These are phyloP conservation scores for Zophobas atratus DNA, from an alignment of 1,140 invertebrate genomes.

Conservation along the genomic window DNA sequence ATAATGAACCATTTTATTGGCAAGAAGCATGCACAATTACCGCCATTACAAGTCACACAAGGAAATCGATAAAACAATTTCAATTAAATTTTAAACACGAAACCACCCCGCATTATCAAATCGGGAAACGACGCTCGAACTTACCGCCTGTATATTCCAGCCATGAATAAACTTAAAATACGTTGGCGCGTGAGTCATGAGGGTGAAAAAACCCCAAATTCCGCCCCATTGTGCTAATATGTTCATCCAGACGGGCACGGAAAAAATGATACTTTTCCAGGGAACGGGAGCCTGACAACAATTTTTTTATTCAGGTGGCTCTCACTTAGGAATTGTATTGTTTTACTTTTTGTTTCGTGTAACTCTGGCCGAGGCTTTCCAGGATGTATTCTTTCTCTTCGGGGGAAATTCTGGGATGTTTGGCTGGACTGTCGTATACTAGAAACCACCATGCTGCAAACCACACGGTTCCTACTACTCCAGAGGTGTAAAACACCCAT, in stretches of 20 bases:
- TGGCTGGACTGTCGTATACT: conserved; percentile 78
- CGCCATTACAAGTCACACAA: neutral
- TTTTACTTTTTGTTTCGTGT: conserved; percentile 67
- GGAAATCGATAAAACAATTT: conserved; percentile 47
- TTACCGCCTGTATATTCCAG: conserved; percentile 84
- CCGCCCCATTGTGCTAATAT: conserved; percentile 84
- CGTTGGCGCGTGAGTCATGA: conserved; percentile 88
- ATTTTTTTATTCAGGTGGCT: conserved; percentile 1
- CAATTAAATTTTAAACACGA: conserved; percentile 24
- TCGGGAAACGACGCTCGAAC: conserved; percentile 49
- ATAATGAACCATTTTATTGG: conserved; percentile 8
- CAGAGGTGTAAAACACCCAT: conserved; percentile 81
- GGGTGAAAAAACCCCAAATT: conserved; percentile 89
- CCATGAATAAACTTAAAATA: conserved; percentile 90
- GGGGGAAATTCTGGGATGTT: conserved; percentile 82
- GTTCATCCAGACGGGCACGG: conserved; percentile 84
- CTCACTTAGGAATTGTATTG: no score
- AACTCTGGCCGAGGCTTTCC: conserved; percentile 70
- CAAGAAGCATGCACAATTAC: conserved; percentile 16
- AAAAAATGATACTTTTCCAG: conserved; percentile 82
- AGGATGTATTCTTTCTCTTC: conserved; percentile 77
- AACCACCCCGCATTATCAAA: no score
- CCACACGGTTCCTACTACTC: conserved; percentile 78
- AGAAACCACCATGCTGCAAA: conserved; percentile 76
- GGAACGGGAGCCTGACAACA: conserved; percentile 72